A percentile compares a stretch with the other conserved stretches of the same genome.
phyloP scores from a whole-genome alignment of 2,797 vertebrate genomes.

The Tolypeutes matacus region DNA sequence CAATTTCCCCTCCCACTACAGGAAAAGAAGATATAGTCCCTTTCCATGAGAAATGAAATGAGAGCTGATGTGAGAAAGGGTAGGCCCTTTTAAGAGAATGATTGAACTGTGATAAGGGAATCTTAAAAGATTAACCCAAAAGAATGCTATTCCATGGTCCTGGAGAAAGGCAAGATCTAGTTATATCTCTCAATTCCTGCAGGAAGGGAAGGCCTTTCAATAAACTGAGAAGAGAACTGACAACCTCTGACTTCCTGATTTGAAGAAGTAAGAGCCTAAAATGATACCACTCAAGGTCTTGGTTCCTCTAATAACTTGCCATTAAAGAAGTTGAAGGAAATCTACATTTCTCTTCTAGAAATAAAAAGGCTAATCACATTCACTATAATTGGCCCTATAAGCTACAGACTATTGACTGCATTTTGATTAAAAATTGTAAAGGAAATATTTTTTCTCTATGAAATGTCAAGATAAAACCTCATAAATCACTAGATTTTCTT shows the following conservation, averaged over 20 bases:
- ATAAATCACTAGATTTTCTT: conserved; percentile 24
- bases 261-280: conserved; percentile 2
- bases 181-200: neutral
- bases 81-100: neutral
- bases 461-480: neutral
- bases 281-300: neutral
- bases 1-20: neutral
- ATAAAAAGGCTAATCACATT: conserved; percentile 44
- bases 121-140: conserved; percentile 23
- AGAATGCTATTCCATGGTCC: neutral
- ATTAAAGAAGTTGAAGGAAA: conserved; percentile 13
- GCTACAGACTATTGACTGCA: neutral
- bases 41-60: conserved; percentile 9
- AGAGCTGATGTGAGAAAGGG: neutral
- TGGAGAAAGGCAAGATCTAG: neutral
- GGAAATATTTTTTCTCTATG: neutral
- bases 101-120: conserved; percentile 16
- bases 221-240: neutral
- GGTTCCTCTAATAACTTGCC: conserved; percentile 8
- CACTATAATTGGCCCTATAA: neutral
- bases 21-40: neutral
- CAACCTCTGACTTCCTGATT: neutral
- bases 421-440: conserved; percentile 60
- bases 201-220: neutral
- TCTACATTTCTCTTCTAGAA: neutral